Evolutionary conservation across 2,797 vertebrate genomes (phyloP), one percentile per base, ranked within the genome.

Genomic region (Melanotaenia boesemani): DNA sequence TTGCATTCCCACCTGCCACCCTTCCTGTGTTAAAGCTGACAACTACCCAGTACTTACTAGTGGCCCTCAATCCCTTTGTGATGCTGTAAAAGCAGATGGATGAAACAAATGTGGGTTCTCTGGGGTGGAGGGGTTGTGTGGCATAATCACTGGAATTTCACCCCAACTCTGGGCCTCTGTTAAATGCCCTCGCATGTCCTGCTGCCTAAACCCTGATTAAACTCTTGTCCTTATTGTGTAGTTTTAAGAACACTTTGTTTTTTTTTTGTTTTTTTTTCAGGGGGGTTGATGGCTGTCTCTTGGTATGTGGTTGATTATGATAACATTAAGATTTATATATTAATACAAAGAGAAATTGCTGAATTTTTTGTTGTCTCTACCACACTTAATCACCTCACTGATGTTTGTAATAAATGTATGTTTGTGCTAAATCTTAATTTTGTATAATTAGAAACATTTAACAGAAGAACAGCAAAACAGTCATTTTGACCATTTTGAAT

Each of bases 191-290:
- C 62, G 60, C 24, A 79, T 83, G 83, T 71, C 72, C 79, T 76
- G 63, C 79, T 82, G 84, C 67, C 78, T 74, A 91, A 89, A 86
- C 89, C 86, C 85, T 70, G 79, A 91, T 67, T 91, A 91, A 93
- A 88, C 72, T 83, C 81, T 59, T 89, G 86, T 81, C 79, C 75
- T 84, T 67, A 71, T 65, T 79, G 70, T 79, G 20, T 73, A 72
- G 76, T 59, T 80, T 65, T 66, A 39, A 81, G 37, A 39, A 67
- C 18, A 52, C 46, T 59, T 68, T 2, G n/a, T n/a, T 26, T n/a
- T n/a, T n/a, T n/a, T n/a, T n/a, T n/a, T n/a, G 58, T 63, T 46
- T 44, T 0, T 52, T n/a, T 58, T 24, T 48, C 32, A 32, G 32
- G 6, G 32, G 2, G 9, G 9, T 10, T 48, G 8, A 48, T 48